Percentiles rank a stretch among this genome's conserved stretches.
These are phyloP conservation scores for Diorhabda elongata DNA, from an alignment of 1,140 invertebrate genomes.

Conservation along the genomic window DNA sequence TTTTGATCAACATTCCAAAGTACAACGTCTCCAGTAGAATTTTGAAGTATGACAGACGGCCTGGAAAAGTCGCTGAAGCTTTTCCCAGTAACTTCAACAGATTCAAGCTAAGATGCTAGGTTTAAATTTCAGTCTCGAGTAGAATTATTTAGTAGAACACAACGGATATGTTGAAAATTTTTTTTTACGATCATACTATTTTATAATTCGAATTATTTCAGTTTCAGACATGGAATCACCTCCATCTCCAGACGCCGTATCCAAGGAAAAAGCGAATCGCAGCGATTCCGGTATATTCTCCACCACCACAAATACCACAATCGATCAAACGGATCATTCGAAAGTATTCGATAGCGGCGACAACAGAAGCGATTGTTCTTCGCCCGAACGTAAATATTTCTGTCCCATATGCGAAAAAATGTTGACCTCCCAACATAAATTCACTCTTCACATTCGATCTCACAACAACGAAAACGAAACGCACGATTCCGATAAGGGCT, in stretches of 20 bases:
- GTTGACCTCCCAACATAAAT: conserved; percentile 58
- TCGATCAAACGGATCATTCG: conserved; percentile 24
- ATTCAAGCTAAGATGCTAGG: too few relatives aligned
- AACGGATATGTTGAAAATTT: too few relatives aligned
- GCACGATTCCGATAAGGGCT: conserved; percentile 50
- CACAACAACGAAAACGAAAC: conserved; percentile 54
- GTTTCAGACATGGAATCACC: conserved; percentile 40
- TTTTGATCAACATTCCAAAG: too few relatives aligned
- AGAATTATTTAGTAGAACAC: too few relatives aligned
- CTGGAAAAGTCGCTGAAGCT: too few relatives aligned
- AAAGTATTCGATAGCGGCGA: conserved; percentile 34
- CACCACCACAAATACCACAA: conserved; percentile 35
- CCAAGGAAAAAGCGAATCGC: conserved; percentile 35
- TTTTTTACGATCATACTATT: not conserved
- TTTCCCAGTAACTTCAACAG: too few relatives aligned
- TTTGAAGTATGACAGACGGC: too few relatives aligned
- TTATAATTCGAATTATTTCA: conserved; percentile 26
- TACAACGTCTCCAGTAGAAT: too few relatives aligned
- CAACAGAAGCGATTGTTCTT: conserved; percentile 41
- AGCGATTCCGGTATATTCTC: conserved; percentile 46
- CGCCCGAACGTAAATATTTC: conserved; percentile 49
- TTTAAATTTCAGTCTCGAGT: too few relatives aligned
- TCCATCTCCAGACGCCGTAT: conserved; percentile 25
- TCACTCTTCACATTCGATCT: conserved; percentile 65
- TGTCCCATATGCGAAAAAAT: conserved; percentile 64